A percentile compares a stretch with the other conserved stretches of the same genome.
These are phyloP conservation scores for Eolophus roseicapilla DNA, from an alignment of 2,113 vertebrate species.

Conservation along the genomic window DNA sequence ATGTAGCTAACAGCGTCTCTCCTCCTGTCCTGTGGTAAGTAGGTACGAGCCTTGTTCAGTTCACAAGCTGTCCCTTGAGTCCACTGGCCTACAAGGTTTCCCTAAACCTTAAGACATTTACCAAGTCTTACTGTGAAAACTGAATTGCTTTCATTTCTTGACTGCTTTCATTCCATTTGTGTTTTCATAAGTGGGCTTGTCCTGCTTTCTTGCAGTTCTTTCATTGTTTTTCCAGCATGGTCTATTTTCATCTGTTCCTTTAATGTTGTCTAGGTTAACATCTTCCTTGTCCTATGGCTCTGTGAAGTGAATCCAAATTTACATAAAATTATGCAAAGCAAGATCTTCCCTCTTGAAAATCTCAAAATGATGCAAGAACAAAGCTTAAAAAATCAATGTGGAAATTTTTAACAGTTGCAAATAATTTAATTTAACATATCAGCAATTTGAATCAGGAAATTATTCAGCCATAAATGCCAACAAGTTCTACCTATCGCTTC, in stretches of 20 bases:
- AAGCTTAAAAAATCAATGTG: not conserved
- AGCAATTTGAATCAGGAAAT: not conserved
- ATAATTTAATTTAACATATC: not conserved
- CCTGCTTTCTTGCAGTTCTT: not conserved
- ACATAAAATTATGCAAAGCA: not conserved
- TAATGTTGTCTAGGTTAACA: not conserved
- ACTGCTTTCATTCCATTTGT: not conserved
- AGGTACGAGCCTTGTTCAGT: not conserved
- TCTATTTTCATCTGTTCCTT: not conserved
- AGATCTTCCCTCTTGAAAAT: not conserved
- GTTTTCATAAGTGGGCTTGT: not conserved
- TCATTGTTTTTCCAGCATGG: not conserved
- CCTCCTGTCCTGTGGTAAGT: not conserved
- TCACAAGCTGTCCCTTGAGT: not conserved
- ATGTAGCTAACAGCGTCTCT: not conserved
- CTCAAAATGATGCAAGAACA: not conserved
- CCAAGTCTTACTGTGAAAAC: not conserved
- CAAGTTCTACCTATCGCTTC: not conserved
- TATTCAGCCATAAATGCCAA: not conserved
- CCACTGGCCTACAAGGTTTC: not conserved
- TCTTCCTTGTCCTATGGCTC: not conserved
- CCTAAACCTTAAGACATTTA: not conserved
- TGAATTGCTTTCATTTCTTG: not conserved
- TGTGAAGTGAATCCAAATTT: not conserved
- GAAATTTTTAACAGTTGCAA: not conserved